phyloP scores from a whole-genome alignment of 2,888 invertebrate genomes.

The Noctua fimbriata region DNA sequence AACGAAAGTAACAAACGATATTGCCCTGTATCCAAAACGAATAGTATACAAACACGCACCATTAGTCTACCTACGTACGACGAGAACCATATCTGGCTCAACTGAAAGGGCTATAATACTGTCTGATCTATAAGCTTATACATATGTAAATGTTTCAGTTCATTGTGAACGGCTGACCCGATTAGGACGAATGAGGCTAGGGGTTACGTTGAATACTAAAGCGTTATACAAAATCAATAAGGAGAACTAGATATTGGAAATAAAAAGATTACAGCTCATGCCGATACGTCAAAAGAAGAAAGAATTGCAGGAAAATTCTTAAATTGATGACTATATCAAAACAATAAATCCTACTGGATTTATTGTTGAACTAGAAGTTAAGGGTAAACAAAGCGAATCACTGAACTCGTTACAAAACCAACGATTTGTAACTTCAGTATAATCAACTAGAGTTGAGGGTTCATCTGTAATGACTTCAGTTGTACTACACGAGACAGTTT shows the following conservation, averaged over 20 bases:
- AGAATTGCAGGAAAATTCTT: neutral
- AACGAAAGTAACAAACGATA: constrained; percentile 3
- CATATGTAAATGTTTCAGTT: constrained; percentile 41
- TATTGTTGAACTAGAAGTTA: neutral
- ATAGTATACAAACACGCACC: constrained; percentile 1
- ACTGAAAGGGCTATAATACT: constrained; percentile 17
- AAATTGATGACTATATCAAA: neutral
- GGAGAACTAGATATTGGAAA: neutral
- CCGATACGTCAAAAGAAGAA: neutral
- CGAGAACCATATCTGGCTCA: neutral
- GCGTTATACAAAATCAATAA: constrained; percentile 6
- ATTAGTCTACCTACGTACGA: constrained; percentile 12
- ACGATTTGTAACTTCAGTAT: neutral
- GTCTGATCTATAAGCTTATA: constrained; percentile 12
- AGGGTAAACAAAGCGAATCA: neutral
- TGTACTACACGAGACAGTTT: neutral
- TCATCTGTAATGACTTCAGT: neutral
- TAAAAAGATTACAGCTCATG: neutral
- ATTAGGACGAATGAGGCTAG: constrained; percentile 29
- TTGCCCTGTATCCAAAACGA: neutral
- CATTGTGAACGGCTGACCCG: constrained; percentile 46
- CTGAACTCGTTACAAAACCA: neutral
- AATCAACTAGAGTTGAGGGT: neutral
- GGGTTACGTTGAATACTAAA: constrained; percentile 23
- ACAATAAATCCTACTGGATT: too few species aligned